Evolutionary conservation across 2,113 vertebrate species (phyloP).

Genomic region (Nannospalax galili): DNA sequence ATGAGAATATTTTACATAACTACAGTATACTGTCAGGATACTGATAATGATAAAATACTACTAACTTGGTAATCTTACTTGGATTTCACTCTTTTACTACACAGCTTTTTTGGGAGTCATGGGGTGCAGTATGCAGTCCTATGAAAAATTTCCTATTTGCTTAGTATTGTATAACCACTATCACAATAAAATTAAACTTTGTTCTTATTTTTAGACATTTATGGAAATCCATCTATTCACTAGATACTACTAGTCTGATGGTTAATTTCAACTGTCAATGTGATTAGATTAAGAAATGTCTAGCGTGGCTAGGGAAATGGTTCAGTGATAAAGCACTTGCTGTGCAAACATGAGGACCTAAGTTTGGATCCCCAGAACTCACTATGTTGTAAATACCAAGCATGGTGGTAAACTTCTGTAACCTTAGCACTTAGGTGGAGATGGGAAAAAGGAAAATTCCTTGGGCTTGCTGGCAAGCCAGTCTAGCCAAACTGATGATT

Average conservation of each 20-base stretch:
- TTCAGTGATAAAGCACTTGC: neutral
- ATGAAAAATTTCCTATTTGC: neutral
- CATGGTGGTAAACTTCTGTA: neutral
- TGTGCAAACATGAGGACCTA: neutral
- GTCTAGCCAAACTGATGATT: neutral
- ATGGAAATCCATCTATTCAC: neutral
- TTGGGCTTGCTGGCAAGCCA: neutral
- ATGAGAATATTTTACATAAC: constrained; percentile 22
- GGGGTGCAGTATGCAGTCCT: neutral
- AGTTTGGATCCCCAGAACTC: neutral
- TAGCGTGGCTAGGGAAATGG: neutral
- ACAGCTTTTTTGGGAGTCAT: neutral
- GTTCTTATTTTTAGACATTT: constrained; percentile 26
- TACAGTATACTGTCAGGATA: neutral
- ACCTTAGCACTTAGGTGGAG: neutral
- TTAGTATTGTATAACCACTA: neutral
- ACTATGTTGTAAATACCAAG: neutral
- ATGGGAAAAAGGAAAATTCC: neutral
- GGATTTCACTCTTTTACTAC: neutral
- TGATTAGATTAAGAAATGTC: neutral
- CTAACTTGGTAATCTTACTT: neutral
- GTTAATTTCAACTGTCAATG: neutral
- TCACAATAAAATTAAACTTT: neutral
- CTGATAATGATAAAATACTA: neutral
- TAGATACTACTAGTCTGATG: neutral